Evolutionary conservation across 2,888 invertebrate species (phyloP), one percentile per base, ranked within the genome.

Genomic region (Hipparchia sbordonii): DNA sequence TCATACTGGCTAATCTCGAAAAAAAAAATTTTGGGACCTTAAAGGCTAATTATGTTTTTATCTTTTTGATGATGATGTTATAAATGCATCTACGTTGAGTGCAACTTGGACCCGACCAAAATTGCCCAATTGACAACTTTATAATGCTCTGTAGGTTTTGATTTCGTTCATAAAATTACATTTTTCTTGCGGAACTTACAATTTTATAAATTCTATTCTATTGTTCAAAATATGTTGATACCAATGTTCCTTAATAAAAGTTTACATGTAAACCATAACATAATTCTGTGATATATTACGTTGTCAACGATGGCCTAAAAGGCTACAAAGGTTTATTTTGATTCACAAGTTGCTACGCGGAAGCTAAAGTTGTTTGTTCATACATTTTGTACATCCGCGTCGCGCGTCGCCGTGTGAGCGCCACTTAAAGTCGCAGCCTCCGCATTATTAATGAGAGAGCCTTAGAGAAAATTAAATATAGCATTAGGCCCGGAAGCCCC

Each of bases 401-500:
- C 84, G 83, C 86, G 80, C 86, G 82, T 82, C 85, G 85, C 83
- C 92, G 91, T 92, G 89, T 90, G 91, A 90, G 92, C 93, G 92
- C 90, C 93, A 92, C 93, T 93, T 93, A 89, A 92, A 93, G 93
- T 93, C 91, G 91, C 89, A 90, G 88, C 89, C 88, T 90, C 89
- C 91, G 88, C 89, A 92, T 92, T 93, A 93, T 93, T 93, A 93
- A 93, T 93, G 93, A 93, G 92, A 86, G 91, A 92, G 93, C 90
- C 93, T 93, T 93, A 92, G 92, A 92, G 92, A 93, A 93, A 93
- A 93, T 93, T 93, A 93, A 93, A 93, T 93, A 93, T 93, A 93
- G 93, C 93, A 93, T 93, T 93, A 93, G 93, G 90, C 90, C 87
- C 92, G 92, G 92, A 92, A 92, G 89, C 92, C 86, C 85, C 87